These are phyloP conservation scores for Eubasilissa splendida DNA, from an alignment of 2,888 invertebrate genomes.

Conservation along the genomic window DNA sequence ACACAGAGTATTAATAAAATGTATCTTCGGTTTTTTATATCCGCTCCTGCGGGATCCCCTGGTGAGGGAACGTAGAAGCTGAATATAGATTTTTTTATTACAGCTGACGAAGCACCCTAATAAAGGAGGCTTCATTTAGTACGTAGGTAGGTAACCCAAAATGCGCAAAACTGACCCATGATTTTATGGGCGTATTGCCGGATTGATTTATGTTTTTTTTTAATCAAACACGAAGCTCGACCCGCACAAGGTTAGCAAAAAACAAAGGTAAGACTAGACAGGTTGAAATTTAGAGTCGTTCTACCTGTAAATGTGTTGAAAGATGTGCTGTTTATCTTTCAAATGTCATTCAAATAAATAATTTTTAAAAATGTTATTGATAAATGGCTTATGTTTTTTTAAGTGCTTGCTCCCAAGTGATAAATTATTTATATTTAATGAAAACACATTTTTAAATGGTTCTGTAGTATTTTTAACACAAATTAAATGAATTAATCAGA, in stretches of 20 bases:
- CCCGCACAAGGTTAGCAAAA: conserved; percentile 22
- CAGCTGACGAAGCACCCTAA: conserved; percentile 10
- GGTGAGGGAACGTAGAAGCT: background rate
- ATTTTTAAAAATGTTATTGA: too few relatives aligned
- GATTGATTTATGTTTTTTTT: conserved; percentile 39
- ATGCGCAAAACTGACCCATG: conserved; percentile 26
- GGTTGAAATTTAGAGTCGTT: conserved; percentile 8
- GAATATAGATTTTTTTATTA: background rate
- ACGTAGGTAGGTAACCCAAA: background rate
- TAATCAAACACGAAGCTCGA: conserved; percentile 16
- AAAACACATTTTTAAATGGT: too few relatives aligned
- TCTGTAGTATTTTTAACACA: too few relatives aligned
- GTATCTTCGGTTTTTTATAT: background rate
- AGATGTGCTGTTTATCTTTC: conserved; percentile 3
- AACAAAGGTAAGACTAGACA: conserved; percentile 20
- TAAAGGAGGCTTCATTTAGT: conserved; percentile 9
- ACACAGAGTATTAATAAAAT: background rate
- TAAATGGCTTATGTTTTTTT: too few relatives aligned
- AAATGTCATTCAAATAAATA: background rate
- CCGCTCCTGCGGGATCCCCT: background rate
- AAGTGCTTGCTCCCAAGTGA: too few relatives aligned
- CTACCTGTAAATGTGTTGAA: conserved; percentile 29
- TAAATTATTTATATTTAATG: too few relatives aligned
- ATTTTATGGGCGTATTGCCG: conserved; percentile 15
- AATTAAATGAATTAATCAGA: too few relatives aligned